Percentiles rank a stretch among this genome's conserved stretches.
Evolutionary conservation across 2,797 vertebrate species (phyloP).

Genomic region (Cottoperca gobio): DNA sequence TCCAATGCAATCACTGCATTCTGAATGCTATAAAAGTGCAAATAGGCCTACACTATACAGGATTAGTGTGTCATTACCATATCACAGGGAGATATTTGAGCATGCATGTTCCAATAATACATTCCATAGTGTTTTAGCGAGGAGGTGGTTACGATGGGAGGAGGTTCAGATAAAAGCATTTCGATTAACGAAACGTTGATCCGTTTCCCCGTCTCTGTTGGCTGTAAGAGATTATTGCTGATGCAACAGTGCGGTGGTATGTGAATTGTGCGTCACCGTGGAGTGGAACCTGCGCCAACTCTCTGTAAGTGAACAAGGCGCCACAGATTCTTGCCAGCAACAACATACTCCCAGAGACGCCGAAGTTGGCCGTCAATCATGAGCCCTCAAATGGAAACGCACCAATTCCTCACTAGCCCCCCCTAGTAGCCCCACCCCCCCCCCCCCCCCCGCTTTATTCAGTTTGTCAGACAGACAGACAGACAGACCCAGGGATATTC

Average conservation of each 20-base stretch:
- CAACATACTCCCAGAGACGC: conserved; percentile 72
- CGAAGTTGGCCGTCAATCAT: conserved; percentile 76
- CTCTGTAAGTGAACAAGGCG: conserved; percentile 75
- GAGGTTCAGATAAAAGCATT: conserved; percentile 67
- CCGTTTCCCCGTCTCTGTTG: conserved; percentile 68
- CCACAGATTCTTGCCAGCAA: conserved; percentile 77
- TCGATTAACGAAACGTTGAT: conserved; percentile 70
- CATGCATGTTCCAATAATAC: conserved; percentile 72
- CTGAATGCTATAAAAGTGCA: conserved; percentile 67
- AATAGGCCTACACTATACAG: conserved; percentile 71
- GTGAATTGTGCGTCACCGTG: conserved; percentile 65
- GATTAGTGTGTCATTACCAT: conserved; percentile 80
- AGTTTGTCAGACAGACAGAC: no score
- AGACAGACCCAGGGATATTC: conserved; percentile 35
- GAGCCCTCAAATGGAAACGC: conserved; percentile 69
- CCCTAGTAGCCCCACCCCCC: no score
- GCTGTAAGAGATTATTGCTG: conserved; percentile 79
- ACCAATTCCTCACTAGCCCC: conserved; percentile 72
- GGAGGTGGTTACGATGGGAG: conserved; percentile 72
- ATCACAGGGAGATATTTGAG: conserved; percentile 75
- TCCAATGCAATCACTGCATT: conserved; percentile 68
- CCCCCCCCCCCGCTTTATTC: conserved; percentile 39
- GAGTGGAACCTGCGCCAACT: conserved; percentile 74
- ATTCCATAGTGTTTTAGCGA: conserved; percentile 62
- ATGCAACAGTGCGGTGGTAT: conserved; percentile 78